A percentile compares a stretch with the other conserved stretches of the same genome.
phyloP scores from a whole-genome alignment of 2,797 vertebrate genomes.

The Ambastaia sidthimunki region DNA sequence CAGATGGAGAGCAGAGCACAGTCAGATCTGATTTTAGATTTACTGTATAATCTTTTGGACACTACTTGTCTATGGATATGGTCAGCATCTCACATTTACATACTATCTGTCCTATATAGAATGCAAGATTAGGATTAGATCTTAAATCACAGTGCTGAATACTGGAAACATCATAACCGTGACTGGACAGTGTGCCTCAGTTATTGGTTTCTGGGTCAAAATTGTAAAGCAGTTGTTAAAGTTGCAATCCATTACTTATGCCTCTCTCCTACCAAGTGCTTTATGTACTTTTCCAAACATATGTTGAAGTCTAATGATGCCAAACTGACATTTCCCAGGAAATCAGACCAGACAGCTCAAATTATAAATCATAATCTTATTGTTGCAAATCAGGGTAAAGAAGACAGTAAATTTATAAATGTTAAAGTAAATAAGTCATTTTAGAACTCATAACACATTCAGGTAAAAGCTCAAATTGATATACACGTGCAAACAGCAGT shows the following conservation, averaged over 20 bases:
- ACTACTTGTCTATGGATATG: background rate
- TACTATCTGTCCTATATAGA: background rate
- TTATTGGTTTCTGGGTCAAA: background rate
- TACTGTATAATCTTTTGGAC: background rate
- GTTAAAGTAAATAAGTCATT: background rate
- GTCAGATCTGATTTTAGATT: background rate
- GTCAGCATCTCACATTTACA: background rate
- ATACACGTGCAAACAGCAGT: background rate
- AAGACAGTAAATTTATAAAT: background rate
- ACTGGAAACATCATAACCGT: background rate
- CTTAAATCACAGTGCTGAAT: background rate
- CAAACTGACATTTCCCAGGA: too few relatives aligned
- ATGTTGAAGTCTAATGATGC: too few relatives aligned
- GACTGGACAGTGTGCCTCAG: background rate
- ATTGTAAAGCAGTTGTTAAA: background rate
- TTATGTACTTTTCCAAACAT: too few relatives aligned
- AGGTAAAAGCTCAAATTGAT: too few relatives aligned
- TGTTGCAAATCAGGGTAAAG: too few relatives aligned
- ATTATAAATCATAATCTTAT: too few relatives aligned
- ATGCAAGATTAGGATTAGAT: background rate
- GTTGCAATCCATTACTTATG: too few relatives aligned
- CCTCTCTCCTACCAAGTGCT: too few relatives aligned
- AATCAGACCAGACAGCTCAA: too few relatives aligned
- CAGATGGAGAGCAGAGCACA: constrained; percentile 16
- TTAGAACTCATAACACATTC: background rate